Evolutionary conservation across 2,888 invertebrate genomes (phyloP), one percentile per base, ranked within the genome.

Genomic region (Caenorhabditis sp.): DNA sequence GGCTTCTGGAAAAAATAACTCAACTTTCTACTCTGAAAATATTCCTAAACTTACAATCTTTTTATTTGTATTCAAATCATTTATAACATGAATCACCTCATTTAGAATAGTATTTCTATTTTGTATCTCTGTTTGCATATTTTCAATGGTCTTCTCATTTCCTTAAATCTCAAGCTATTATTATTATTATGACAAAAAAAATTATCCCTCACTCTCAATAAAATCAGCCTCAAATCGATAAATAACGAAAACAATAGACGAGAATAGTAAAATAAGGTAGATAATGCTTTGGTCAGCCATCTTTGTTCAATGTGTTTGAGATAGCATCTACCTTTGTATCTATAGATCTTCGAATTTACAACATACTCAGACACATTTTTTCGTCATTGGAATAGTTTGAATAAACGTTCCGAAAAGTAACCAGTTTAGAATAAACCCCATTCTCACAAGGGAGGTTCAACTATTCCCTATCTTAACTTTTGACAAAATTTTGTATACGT

Each of bases 1-100:
- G 49, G 49, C n/a, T 50, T 62, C 68, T 71, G 71, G 5, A 70
- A 59, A 21, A 12, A 50, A 43, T 66, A 59, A 27, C 59, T 43
- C 12, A 20, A 4, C 65, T 62, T 26, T 59, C 20, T 14, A 63
- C 25, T n/a, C 60, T 27, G 21, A 64, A 63, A 31, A 63, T 56
- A 31, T 60, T 59, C 36, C 63, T 36, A 25, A 67, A 43, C 57
- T 67, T 3, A 43, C 43, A 43, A 43, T 17, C 14, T 43, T 10
- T 17, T 43, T 36, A 8, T 36, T 36, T 36, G 36, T 36, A 10
- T 36, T 7, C 43, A 43, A 43, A 2, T 14, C 43, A 43, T 43
- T 43, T 7, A 43, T 14, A 43, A 14, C 67, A 8, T 43, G 36
- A 20, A 71, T 63, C 4, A 67, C 63, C n/a, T 26, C 54, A 57